Evolutionary conservation across 2,797 vertebrate genomes (phyloP).

Genomic region (Notolepis coatsorum): DNA sequence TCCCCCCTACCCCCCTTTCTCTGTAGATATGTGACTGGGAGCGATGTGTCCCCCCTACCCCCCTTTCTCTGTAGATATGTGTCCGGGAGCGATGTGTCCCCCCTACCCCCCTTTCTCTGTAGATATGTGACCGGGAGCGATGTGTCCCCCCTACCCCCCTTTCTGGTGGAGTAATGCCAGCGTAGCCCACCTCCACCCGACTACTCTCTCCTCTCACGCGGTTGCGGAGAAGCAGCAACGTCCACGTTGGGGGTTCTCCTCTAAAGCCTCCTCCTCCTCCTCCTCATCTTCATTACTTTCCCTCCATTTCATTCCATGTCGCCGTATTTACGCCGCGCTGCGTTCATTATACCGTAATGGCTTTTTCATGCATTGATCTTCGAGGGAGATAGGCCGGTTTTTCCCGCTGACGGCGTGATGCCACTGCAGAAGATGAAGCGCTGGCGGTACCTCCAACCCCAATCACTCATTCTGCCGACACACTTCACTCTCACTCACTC

Average conservation of each 20-base stretch:
- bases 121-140: no score
- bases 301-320: slow-evolving; percentile 43
- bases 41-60: slow-evolving; percentile 21
- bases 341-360: slow-evolving; percentile 23
- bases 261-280: neutral
- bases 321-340: slow-evolving; percentile 9
- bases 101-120: slow-evolving; percentile 11
- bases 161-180: slow-evolving; percentile 7
- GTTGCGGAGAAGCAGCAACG: slow-evolving; percentile 7
- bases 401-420: neutral
- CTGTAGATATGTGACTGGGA: no score
- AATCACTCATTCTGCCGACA: no score
- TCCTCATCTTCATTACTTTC: slow-evolving; percentile 15
- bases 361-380: slow-evolving; percentile 19
- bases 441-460: slow-evolving; percentile 24
- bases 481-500: no score
- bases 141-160: slow-evolving; percentile 20
- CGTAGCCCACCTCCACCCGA: slow-evolving; percentile 8
- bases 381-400: neutral
- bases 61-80: slow-evolving; percentile 13
- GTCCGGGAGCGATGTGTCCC: slow-evolving; percentile 17
- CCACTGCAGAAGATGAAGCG: neutral
- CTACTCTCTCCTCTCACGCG: neutral
- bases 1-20: slow-evolving; percentile 8
- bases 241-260: slow-evolving; percentile 19